Conservation (phyloP, 2,888 invertebrate species). For the Platycnemis pennipes region DNA sequence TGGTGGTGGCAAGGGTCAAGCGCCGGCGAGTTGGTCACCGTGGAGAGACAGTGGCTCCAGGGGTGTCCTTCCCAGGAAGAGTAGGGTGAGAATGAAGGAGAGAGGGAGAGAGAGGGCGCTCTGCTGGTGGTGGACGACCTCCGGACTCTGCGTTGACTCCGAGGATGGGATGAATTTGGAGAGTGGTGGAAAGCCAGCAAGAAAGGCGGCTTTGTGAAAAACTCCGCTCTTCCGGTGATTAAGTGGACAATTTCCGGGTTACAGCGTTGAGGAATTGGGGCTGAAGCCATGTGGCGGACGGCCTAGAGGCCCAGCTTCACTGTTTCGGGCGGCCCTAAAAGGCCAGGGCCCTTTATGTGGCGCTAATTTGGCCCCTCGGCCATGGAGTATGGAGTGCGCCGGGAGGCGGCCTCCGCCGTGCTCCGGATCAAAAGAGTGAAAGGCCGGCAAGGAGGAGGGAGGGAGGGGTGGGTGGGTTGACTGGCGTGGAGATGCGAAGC, state of each 20-base stretch:
- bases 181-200: not conserved
- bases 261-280: conserved; percentile 44
- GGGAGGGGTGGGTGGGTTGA: not conserved
- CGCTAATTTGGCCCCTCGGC: conserved; percentile 9
- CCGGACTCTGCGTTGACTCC: not conserved
- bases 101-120: not conserved
- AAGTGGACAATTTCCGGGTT: conserved; percentile 56
- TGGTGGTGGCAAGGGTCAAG: not conserved
- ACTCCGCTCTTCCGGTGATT: conserved; percentile 42
- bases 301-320: not conserved
- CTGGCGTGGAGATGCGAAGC: not conserved
- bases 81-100: not conserved
- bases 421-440: not conserved
- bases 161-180: not conserved
- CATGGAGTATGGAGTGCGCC: not conserved
- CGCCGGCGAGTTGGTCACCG: conserved; percentile 14
- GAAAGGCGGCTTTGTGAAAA: conserved; percentile 38
- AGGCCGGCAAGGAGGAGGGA: not conserved
- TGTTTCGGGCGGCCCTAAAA: not conserved
- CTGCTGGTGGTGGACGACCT: too few relatives aligned
- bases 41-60: too few relatives aligned
- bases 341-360: not conserved
- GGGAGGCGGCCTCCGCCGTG: not conserved
- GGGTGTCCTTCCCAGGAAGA: not conserved
- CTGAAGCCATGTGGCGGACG: conserved; percentile 25